Base-by-base conservation (phyloP, 2,113 vertebrate species). In the Archilochus colubris region DNA sequence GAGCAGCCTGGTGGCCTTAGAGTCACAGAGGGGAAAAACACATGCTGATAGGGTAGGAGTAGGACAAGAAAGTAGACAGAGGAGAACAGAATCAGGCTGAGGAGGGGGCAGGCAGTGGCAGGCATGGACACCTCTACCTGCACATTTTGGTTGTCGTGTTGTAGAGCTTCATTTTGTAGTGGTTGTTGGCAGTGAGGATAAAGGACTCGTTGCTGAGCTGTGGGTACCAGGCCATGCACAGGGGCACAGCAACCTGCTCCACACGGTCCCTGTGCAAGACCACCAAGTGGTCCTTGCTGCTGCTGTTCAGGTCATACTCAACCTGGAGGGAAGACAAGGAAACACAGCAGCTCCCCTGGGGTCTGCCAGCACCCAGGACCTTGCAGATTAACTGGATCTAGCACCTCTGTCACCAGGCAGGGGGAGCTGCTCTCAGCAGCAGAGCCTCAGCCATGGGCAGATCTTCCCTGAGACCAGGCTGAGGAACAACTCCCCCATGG, bases 91-190 rank as follows among this genome's bases (percentile, higher is more conserved):
- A 9, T 58, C 20, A 63, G 73, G 61, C 48, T 33, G 12, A 12
- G 40, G 40, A 40, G 40, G 33, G 43, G 22, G 67, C 33, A 24
- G 43, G 31, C 27, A 75, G 6, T 6, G 48, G 17, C 38, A 46
- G 27, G 7, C 33, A 21, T 4, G 50, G 82, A 30, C 31, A 31
- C 38, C 43, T 55, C 73, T 92, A 99, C 99, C 99, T 99, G 99
- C 99, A 99, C 98, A 98, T 98, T 94, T 98, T 99, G 36, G 98
- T 99, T 0, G 97, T 99, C 1, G 97, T 97, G 64, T 99, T 98
- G 82, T 98, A 98, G 33, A 99, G 98, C 80, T 99, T 99, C 95
- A 99, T 98, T 97, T 99, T 99, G 97, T 98, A 99, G 68, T 95
- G 95, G 75, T 98, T 98, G 31, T 98, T 99, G 84, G 97, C 98